Percentiles rank a stretch among this genome's conserved stretches.
These are phyloP conservation scores for Melanotaenia duboulayi DNA, from an alignment of 2,113 vertebrate genomes.

Conservation along the genomic window DNA sequence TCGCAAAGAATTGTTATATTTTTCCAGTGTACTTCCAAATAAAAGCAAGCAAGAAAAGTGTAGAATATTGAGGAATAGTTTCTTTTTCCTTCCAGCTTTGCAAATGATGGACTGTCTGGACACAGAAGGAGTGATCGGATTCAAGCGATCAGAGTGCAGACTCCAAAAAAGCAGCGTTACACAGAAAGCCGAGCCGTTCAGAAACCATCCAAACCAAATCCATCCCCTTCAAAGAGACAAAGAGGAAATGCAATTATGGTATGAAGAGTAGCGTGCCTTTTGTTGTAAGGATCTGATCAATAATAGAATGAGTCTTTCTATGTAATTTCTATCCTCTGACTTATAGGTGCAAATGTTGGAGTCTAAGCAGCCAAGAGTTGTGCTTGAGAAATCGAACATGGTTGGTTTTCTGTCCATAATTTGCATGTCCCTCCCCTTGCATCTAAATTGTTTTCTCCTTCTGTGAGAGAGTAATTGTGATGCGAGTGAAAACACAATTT, in stretches of 20 bases:
- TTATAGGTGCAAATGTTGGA: constrained; percentile 50
- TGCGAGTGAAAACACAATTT: neutral
- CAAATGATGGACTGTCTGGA: constrained; percentile 40
- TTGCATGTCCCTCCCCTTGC: neutral
- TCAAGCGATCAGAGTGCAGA: constrained; percentile 36
- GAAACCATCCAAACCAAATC: constrained; percentile 32
- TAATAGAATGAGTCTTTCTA: neutral
- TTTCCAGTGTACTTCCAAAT: too few species aligned
- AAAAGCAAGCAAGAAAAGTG: too few species aligned
- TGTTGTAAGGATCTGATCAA: neutral
- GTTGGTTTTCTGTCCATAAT: constrained; percentile 20
- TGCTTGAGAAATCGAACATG: constrained; percentile 25
- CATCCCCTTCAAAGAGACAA: constrained; percentile 48
- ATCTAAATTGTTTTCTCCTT: neutral
- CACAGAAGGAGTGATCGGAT: constrained; percentile 54
- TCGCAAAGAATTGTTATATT: too few species aligned
- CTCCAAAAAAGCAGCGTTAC: constrained; percentile 5
- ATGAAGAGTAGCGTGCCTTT: neutral
- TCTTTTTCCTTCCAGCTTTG: constrained; percentile 34
- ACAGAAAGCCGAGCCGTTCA: constrained; percentile 9
- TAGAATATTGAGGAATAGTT: neutral
- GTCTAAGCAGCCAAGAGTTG: constrained; percentile 37
- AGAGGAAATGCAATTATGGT: constrained; percentile 54
- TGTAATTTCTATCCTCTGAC: constrained; percentile 1
- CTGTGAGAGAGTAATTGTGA: neutral